These are phyloP conservation scores for Pseudomyrmex pallidus DNA, from an alignment of 1,140 invertebrate species.

Conservation along the genomic window DNA sequence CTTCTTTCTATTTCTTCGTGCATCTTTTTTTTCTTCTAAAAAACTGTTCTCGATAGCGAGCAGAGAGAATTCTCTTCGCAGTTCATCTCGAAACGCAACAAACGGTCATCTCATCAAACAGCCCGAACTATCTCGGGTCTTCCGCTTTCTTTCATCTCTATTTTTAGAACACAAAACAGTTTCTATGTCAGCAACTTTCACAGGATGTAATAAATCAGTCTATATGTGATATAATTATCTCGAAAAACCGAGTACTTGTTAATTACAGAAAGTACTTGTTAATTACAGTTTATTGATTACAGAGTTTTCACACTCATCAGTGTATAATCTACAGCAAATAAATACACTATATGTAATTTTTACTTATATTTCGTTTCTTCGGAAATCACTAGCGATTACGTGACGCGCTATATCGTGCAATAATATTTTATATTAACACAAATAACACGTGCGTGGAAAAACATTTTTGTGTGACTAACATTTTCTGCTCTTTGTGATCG, in stretches of 20 bases:
- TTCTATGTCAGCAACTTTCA: neutral
- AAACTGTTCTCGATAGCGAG: neutral
- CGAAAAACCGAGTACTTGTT: neutral
- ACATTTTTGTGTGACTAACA: neutral
- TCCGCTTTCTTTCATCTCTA: neutral
- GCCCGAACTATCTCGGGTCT: neutral
- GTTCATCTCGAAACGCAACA: neutral
- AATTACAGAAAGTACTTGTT: neutral
- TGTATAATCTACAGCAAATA: neutral
- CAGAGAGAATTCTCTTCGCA: neutral
- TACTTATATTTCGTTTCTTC: neutral
- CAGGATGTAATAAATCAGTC: neutral
- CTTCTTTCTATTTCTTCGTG: constrained; percentile 18
- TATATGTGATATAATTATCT: neutral
- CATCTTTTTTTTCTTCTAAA: neutral
- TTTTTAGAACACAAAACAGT: neutral
- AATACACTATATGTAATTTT: neutral
- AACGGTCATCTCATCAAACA: neutral
- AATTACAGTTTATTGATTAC: no score
- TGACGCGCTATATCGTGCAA: neutral
- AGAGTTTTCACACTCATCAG: neutral
- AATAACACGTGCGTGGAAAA: neutral
- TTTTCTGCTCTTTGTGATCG: neutral
- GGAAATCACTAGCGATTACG: neutral
- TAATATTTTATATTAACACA: no score